Percentiles rank a stretch among this genome's conserved stretches.
Evolutionary conservation across 2,888 invertebrate species (phyloP).

Genomic region (Cataglyphis albicans): DNA sequence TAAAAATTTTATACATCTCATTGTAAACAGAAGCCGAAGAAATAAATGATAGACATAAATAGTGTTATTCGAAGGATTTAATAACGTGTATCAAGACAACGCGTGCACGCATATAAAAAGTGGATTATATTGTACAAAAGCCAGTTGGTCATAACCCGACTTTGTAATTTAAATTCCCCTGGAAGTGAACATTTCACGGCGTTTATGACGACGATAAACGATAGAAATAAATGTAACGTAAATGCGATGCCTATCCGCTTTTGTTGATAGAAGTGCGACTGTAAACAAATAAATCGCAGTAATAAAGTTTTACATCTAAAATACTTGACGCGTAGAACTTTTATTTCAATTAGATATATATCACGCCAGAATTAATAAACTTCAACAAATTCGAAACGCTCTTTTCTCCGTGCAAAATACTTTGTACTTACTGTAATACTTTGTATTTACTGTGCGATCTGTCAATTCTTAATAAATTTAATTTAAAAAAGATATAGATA

Average conservation of each 20-base stretch:
- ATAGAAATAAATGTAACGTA: conserved; percentile 58
- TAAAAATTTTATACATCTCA: conserved; percentile 13
- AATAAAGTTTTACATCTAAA: conserved; percentile 21
- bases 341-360: conserved; percentile 21
- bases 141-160: conserved; percentile 41
- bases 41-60: not conserved
- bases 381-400: not conserved
- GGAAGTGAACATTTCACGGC: conserved; percentile 40
- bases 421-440: not conserved
- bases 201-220: conserved; percentile 57
- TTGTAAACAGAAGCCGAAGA: not conserved
- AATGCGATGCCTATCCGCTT: conserved; percentile 27
- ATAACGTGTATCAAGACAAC: not conserved
- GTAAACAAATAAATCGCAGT: conserved; percentile 20
- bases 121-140: not conserved
- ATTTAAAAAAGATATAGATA: not conserved
- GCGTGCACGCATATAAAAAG: conserved; percentile 19
- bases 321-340: not conserved
- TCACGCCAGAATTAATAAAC: not conserved
- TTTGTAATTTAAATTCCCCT: conserved; percentile 64
- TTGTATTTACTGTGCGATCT: not conserved
- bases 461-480: not conserved
- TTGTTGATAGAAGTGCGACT: conserved; percentile 7
- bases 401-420: not conserved
- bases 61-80: conserved; percentile 13